Conservation (phyloP, 2,888 invertebrate genomes). For the Drosophila robusta region DNA sequence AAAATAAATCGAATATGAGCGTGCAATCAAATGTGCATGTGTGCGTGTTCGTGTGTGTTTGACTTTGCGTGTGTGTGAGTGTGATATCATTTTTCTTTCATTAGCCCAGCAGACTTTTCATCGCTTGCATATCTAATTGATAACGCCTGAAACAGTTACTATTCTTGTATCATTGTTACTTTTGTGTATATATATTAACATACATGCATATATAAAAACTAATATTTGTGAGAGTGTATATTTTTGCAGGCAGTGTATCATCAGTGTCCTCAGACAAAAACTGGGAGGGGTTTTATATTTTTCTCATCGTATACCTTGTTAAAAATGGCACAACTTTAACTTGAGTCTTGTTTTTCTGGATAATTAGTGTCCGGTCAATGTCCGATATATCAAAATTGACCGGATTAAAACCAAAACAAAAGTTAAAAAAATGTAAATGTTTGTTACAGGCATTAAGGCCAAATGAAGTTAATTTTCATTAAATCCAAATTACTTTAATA, state of each 20-base stretch:
- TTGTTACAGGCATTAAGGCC: too few relatives aligned
- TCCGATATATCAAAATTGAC: too few relatives aligned
- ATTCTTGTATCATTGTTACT: neutral
- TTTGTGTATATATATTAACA: neutral
- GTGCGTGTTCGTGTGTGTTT: slow-evolving; percentile 11
- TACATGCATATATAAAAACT: neutral
- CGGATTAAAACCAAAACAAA: neutral
- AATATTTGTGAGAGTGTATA: neutral
- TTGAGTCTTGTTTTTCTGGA: neutral
- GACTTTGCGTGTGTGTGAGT: slow-evolving; percentile 15
- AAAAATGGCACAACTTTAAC: neutral
- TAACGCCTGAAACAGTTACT: slow-evolving; percentile 12
- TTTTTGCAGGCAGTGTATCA: slow-evolving; percentile 2
- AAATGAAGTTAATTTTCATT: too few relatives aligned
- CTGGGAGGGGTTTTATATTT: neutral
- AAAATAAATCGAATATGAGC: slow-evolving; percentile 22
- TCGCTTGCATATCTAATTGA: neutral
- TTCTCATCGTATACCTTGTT: neutral
- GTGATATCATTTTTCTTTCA: slow-evolving; percentile 23
- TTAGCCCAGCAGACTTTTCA: slow-evolving; percentile 5
- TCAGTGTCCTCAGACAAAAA: neutral
- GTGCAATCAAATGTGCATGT: slow-evolving; percentile 12
- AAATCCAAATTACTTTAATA: too few relatives aligned
- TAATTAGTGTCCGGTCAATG: neutral
- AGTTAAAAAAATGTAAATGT: neutral